Base-by-base conservation (phyloP, 1,140 invertebrate genomes). In the Tachypleus tridentatus region DNA sequence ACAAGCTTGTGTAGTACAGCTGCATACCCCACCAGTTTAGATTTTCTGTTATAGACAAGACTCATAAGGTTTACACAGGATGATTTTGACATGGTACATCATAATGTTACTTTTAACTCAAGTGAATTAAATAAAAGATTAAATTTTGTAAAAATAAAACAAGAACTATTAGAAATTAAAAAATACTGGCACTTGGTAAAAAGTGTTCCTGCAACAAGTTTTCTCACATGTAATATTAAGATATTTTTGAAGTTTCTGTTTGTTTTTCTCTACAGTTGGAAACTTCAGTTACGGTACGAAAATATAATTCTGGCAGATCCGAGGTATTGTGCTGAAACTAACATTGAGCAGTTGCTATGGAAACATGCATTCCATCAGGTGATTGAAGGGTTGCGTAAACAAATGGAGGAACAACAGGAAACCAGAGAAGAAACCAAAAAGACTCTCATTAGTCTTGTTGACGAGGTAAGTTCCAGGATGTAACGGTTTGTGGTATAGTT, bases 331-430 rank as follows among this genome's bases (percentile, higher is more conserved):
- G 86, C 91, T 73, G 81, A 85, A 52, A 88, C 93, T 74, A 93
- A 94, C 75, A 83, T 93, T 5, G 93, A 96, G 73, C 86, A 91
- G 72, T 84, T 88, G 73, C 85, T 96, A 74, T 96, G 93, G 93
- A 94, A 94, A 63, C 57, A 92, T 64, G 78, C 91, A 0, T 96
- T 90, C 76, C 90, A 96, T 73, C 91, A 92, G 75, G 85, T 94
- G 50, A 93, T 95, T 67, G 91, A 95, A 77, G 80, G 86, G 62
- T 77, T 89, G 68, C 78, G 87, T 68, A 85, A 90, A 76, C 80
- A 80, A 58, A 82, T 87, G 72, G 72, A 75, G 11, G 80, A 82
- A 51, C 58, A 71, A 8, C 57, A 29, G 62, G 78, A 81, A 64
- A 71, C 79, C 4, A 74, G 76, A 65, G 81, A 84, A 5, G 74